These are phyloP conservation scores for Drosophila pandora DNA, from an alignment of 1,140 invertebrate species.

Conservation along the genomic window DNA sequence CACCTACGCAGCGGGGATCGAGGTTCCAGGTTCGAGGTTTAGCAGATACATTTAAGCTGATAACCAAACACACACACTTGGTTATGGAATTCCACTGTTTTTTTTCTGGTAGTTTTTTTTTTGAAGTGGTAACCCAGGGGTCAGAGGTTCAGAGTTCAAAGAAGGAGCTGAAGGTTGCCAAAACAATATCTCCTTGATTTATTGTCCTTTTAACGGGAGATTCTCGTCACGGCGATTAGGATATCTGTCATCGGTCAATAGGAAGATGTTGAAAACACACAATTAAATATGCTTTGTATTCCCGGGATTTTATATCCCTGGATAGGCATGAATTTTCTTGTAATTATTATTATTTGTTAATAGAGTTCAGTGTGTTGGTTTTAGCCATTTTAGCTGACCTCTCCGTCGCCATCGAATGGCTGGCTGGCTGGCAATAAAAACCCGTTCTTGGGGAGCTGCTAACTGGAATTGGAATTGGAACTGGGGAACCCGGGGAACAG, in stretches of 20 bases:
- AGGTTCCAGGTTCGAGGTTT: not conserved
- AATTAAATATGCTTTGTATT: constrained; percentile 10
- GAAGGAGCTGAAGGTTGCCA: constrained; percentile 42
- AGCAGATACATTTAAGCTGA: constrained; percentile 42
- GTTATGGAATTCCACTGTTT: constrained; percentile 3
- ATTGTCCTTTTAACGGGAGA: constrained; percentile 17
- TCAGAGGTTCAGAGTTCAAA: constrained; percentile 29
- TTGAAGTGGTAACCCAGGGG: constrained; percentile 41
- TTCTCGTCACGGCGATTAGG: constrained; percentile 23
- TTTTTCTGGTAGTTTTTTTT: not conserved
- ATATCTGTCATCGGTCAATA: constrained; percentile 30
- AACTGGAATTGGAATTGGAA: constrained; percentile 43
- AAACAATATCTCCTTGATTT: constrained; percentile 41
- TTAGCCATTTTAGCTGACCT: constrained; percentile 39
- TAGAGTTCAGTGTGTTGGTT: constrained; percentile 41
- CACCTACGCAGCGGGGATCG: constrained; percentile 26
- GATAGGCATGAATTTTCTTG: not conserved
- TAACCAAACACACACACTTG: constrained; percentile 42
- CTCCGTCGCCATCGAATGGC: constrained; percentile 35
- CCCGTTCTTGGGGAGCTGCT: constrained; percentile 49
- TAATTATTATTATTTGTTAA: constrained; percentile 12
- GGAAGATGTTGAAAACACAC: constrained; percentile 17
- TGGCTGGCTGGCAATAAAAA: constrained; percentile 30
- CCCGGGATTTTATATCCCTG: not conserved
- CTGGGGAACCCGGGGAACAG: constrained; percentile 15